Conservation (phyloP, 35 echinoderm and acorn worm genomes). For the Strongylocentrotus purpuratus region DNA sequence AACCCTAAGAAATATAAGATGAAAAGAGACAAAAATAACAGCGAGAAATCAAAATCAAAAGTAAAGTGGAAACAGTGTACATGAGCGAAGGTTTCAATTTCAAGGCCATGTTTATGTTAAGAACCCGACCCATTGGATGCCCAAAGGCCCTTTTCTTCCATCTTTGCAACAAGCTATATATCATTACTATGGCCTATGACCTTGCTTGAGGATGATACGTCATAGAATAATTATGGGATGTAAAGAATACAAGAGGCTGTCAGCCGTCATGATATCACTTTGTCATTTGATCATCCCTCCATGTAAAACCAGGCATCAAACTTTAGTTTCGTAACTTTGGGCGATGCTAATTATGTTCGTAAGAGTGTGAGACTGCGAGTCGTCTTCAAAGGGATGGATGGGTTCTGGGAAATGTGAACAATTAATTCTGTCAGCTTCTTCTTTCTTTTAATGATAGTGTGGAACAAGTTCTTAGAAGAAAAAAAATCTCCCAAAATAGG, state of each 20-base stretch:
- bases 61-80: no score
- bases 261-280: not conserved
- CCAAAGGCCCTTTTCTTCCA: not conserved
- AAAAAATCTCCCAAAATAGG: no score
- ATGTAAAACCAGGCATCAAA: not conserved
- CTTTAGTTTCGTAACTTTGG: not conserved
- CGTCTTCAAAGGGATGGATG: not conserved
- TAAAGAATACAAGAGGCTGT: not conserved
- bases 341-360: not conserved
- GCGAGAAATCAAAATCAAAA: no score
- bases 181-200: not conserved
- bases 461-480: no score
- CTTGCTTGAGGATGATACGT: not conserved
- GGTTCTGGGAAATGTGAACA: not conserved
- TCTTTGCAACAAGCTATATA: not conserved
- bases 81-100: no score
- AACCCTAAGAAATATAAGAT: no score
- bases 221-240: not conserved
- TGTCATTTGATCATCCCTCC: not conserved
- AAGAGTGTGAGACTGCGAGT: not conserved
- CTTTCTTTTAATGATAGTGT: no score
- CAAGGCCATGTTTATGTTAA: not conserved
- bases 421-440: no score
- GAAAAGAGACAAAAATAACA: no score
- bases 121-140: not conserved